Base-by-base conservation (phyloP, 92 coral and sea anemone genomes). In the Parazoanthus darwini region DNA sequence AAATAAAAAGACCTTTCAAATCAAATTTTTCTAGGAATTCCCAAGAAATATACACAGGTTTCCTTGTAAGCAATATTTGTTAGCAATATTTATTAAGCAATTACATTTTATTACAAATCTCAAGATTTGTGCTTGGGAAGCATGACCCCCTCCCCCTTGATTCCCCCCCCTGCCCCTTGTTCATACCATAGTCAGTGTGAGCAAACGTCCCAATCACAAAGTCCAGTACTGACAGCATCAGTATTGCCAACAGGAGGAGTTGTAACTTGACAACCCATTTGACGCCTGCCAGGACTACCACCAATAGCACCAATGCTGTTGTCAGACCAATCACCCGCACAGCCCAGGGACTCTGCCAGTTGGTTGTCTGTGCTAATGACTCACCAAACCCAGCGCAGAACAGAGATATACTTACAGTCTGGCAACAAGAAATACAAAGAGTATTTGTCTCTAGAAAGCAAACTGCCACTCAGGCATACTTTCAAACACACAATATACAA, bases 331-430 rank as follows among this genome's bases (percentile, higher is more conserved):
- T 97, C 54, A 94, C 94, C 2, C 98, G 95, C 23, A 96, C 98
- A 14, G 99, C 99, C 99, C 99, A 97, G 58, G 94, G 85, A 82
- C 94, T 91, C 38, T 97, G 96, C 99, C 99, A 97, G 91, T 95
- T 92, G 50, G 98, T 94, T 50, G 99, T 94, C 86, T 95, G 93
- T 14, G 99, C 99, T 87, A 97, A 74, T 4, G 99, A 97, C 89
- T 97, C 99, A 1, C 99, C 99, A 91, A 97, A 96, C 7, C 99
- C 99, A 29, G 99, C 96, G 73, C 97, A 97, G 90, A 97, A 97
- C 48, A 97, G 83, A 14, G 99, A 95, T 42, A 97, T 94, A 79
- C 99, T 97, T 5, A 96, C 98, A 80, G 99, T 98, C 99, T 97
- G 77, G 43, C 26, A 63, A 70, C 58, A 74, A 85, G 43, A 67